phyloP scores from a whole-genome alignment of 2,797 vertebrate species.

The Cirrhinus molitorella region DNA sequence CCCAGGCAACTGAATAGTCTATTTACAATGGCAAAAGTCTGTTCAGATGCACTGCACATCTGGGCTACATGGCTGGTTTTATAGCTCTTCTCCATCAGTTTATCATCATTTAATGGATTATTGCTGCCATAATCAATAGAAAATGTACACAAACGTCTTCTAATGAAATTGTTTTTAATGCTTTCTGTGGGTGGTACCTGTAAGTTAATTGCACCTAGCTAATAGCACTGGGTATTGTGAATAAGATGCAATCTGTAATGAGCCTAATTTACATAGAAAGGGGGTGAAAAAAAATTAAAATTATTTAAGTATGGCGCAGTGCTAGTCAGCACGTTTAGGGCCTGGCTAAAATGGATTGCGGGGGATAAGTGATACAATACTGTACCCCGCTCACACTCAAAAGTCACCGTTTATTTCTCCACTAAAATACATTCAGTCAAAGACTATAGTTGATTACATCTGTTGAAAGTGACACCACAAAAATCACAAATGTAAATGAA shows the following conservation, averaged over 20 bases:
- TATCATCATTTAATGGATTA: background rate
- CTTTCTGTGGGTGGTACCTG: constrained; percentile 2
- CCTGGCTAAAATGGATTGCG: background rate
- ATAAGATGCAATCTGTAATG: background rate
- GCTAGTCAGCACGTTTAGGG: background rate
- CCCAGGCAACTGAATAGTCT: background rate
- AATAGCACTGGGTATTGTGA: background rate
- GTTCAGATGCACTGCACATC: background rate
- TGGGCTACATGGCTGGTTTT: background rate
- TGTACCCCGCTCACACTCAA: background rate
- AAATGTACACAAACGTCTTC: background rate
- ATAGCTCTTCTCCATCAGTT: background rate
- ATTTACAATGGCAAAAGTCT: background rate
- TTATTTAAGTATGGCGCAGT: background rate
- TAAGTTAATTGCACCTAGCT: constrained; percentile 4
- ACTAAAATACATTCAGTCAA: background rate
- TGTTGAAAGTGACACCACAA: constrained; percentile 3
- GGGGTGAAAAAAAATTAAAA: background rate
- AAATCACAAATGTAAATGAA: background rate
- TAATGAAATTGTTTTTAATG: background rate
- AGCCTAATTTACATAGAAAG: background rate
- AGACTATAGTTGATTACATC: background rate
- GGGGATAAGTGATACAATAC: background rate
- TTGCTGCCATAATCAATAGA: constrained; percentile 3
- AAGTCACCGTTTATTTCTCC: background rate